Percentiles rank a stretch among this genome's conserved stretches.
These are phyloP conservation scores for Dolomedes plantarius DNA, from an alignment of 2,888 invertebrate genomes.

Conservation along the genomic window DNA sequence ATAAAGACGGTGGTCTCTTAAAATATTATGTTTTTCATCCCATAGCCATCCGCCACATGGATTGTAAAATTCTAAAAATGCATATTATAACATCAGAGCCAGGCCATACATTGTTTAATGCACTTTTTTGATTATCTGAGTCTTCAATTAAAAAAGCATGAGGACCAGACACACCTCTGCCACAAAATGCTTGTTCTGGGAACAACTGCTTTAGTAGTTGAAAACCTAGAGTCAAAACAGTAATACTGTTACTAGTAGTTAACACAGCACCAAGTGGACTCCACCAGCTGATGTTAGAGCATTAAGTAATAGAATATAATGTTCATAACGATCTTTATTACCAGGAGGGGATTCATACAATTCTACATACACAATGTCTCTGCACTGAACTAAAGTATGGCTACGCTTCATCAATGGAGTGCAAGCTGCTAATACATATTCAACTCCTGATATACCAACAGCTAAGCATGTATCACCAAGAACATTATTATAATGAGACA, in stretches of 20 bases:
- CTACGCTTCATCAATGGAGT: conserved; percentile 48
- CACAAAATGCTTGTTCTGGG: conserved; percentile 37
- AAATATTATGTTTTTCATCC: conserved; percentile 53
- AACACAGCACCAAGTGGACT: conserved; percentile 41
- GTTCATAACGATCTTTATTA: conserved; percentile 36
- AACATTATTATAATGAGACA: conserved; percentile 29
- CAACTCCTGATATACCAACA: neutral
- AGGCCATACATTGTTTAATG: conserved; percentile 34
- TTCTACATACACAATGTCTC: conserved; percentile 42
- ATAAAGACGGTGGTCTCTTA: conserved; percentile 49
- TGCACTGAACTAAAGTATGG: conserved; percentile 28
- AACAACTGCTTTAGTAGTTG: conserved; percentile 42
- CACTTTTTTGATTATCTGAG: conserved; percentile 29
- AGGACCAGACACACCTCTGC: conserved; percentile 26
- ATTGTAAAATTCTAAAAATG: conserved; percentile 47
- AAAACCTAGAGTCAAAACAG: conserved; percentile 26
- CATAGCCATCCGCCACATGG: conserved; percentile 54
- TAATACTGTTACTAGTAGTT: conserved; percentile 16
- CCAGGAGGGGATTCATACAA: conserved; percentile 31
- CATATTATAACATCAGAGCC: conserved; percentile 33
- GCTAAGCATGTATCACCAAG: conserved; percentile 27
- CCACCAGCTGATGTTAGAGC: conserved; percentile 48
- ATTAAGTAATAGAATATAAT: conserved; percentile 39
- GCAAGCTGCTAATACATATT: conserved; percentile 42
- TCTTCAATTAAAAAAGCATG: conserved; percentile 38